A percentile compares a stretch with the other conserved stretches of the same genome.
Conservation (phyloP, 1,140 invertebrate genomes). For the Aphaenogaster ashmeadi region DNA sequence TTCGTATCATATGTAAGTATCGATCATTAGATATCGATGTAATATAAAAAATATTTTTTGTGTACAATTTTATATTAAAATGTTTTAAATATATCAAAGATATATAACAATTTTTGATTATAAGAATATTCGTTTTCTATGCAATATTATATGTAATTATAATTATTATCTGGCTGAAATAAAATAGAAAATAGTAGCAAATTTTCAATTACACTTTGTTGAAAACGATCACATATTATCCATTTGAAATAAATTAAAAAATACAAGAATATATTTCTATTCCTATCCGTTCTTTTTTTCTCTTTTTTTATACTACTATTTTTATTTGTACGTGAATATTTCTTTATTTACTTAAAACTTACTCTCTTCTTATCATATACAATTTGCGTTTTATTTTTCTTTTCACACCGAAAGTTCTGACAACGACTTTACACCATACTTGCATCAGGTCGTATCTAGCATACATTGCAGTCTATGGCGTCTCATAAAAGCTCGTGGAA, state of each 20-base stretch:
- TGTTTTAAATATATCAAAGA: neutral
- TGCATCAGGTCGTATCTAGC: constrained; percentile 1
- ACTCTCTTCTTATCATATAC: neutral
- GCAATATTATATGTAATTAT: neutral
- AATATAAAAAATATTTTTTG: constrained; percentile 8
- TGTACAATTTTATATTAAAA: neutral
- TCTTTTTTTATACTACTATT: neutral
- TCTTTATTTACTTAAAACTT: constrained; percentile 25
- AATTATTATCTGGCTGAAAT: neutral
- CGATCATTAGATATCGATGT: neutral
- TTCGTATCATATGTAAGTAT: neutral
- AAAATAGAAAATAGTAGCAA: neutral
- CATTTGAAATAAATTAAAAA: neutral
- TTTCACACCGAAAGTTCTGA: neutral
- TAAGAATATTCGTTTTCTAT: neutral
- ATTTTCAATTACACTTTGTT: neutral
- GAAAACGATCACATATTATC: neutral
- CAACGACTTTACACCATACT: constrained; percentile 20
- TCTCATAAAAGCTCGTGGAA: constrained; percentile 34
- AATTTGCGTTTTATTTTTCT: neutral
- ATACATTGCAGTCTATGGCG: neutral
- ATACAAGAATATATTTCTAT: neutral
- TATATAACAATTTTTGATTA: neutral
- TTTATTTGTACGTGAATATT: neutral
- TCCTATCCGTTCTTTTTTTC: neutral